Evolutionary conservation across 2,113 vertebrate species (phyloP), one percentile per base, ranked within the genome.

Genomic region (Melanocharis versteri): DNA sequence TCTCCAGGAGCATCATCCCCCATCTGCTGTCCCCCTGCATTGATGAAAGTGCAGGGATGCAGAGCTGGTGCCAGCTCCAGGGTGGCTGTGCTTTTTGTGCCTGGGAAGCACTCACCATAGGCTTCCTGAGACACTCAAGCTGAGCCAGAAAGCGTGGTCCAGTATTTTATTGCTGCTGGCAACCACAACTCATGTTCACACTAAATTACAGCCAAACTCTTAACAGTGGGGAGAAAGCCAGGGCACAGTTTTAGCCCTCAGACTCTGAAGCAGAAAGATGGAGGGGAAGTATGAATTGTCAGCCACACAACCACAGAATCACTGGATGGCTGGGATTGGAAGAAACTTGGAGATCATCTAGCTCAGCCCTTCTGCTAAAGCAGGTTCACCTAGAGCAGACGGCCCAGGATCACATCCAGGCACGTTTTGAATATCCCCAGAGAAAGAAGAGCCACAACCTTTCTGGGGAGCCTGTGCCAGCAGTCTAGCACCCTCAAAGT

Each of bases 51-150:
- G 2, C 3, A 14, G 22, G 45, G 19, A 45, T 19, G 27, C 9
- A 65, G 24, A 33, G 54, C 42, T 69, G 24, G 15, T 64, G 86
- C 24, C 39, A 66, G 22, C 24, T 78, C 23, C 19, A 2, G 1
- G 20, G 13, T 47, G 57, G 42, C 21, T 6, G 4, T 50, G 28
- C 17, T 27, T 69, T 44, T 92, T 37, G 40, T 81, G 42, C 23
- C 27, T 39, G 10, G 39, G 27, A 89, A 81, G 23, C 3, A 0
- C 26, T 62, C 9, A 1, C 13, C 1, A 0, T 1, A 42, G 50
- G 23, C n/a, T 70, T 53, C 39, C 69, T 22, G 42, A 89, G 20
- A 50, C 26, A 30, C 20, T 19, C 1, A 1, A 54, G 4, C 30
- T 53, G 33, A 90, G n/a, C 22, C 50, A 77, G 79, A 86, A 83